phyloP scores from a whole-genome alignment of 2,113 vertebrate species.

The Thermophis baileyi region DNA sequence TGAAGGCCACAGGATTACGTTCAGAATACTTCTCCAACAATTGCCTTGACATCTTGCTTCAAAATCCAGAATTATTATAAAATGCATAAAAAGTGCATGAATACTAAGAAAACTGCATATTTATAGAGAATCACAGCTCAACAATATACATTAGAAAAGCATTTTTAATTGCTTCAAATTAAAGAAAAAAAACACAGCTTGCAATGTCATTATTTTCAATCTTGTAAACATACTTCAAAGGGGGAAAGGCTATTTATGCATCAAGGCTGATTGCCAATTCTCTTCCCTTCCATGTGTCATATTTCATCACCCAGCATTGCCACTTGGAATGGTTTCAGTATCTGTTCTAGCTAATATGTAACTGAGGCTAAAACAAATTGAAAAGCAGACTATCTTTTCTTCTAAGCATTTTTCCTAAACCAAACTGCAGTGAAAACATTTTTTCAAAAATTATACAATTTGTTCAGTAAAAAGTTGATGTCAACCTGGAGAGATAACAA shows the following conservation, averaged over 20 bases:
- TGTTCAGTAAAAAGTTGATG: slow-evolving; percentile 3
- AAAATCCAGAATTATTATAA: neutral
- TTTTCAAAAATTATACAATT: neutral
- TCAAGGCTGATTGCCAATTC: slow-evolving; percentile 55
- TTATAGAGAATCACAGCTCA: neutral
- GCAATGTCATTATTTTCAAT: slow-evolving; percentile 50
- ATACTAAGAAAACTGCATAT: neutral
- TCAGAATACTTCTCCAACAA: slow-evolving; percentile 5
- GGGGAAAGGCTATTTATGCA: slow-evolving; percentile 65
- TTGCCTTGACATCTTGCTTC: neutral
- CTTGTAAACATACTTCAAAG: slow-evolving; percentile 54
- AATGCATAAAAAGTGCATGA: neutral
- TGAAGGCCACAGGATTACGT: neutral
- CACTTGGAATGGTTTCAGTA: slow-evolving; percentile 53
- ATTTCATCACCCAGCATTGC: slow-evolving; percentile 54
- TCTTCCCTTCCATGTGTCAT: slow-evolving; percentile 56
- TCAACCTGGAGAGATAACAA: slow-evolving; percentile 47
- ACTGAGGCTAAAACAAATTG: slow-evolving; percentile 16
- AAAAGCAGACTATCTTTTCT: neutral
- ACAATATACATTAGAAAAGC: neutral
- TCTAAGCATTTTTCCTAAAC: neutral
- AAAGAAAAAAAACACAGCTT: slow-evolving; percentile 29
- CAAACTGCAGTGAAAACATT: rapidly evolving
- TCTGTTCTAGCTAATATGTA: slow-evolving; percentile 54
- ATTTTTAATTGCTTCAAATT: slow-evolving; percentile 1